Conservation (phyloP, 2,797 vertebrate species). For the Scyliorhinus canicula region DNA sequence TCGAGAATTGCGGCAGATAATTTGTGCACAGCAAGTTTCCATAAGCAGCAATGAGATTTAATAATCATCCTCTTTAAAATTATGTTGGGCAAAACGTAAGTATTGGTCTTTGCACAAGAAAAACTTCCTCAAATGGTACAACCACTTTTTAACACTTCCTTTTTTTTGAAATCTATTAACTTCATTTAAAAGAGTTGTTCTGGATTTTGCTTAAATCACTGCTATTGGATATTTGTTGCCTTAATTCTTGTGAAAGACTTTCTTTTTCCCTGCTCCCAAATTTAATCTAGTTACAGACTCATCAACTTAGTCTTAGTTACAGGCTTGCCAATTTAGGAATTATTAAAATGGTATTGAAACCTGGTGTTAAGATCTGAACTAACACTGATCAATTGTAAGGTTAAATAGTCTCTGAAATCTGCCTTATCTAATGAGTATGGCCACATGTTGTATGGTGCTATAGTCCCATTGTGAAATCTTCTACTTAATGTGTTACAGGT, state of each 20-base stretch:
- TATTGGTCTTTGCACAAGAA: background rate
- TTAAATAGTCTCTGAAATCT: background rate
- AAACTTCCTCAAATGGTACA: background rate
- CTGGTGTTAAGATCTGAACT: background rate
- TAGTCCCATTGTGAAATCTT: background rate
- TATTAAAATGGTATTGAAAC: background rate
- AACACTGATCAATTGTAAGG: background rate
- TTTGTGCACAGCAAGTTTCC: background rate
- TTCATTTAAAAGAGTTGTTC: background rate
- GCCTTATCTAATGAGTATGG: background rate
- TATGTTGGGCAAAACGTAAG: background rate
- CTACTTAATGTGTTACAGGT: background rate
- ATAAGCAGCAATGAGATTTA: background rate
- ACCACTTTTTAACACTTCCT: too few relatives aligned
- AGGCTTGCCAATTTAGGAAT: background rate
- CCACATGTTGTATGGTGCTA: background rate
- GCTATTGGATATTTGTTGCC: background rate
- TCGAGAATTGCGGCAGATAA: background rate
- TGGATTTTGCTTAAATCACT: background rate
- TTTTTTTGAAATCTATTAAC: background rate
- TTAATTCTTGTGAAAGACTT: background rate
- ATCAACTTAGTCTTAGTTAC: background rate
- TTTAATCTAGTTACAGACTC: background rate
- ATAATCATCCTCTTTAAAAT: background rate
- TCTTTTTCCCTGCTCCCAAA: background rate